Conservation (phyloP, 1,140 invertebrate genomes). For the Drosophila bifasciata region DNA sequence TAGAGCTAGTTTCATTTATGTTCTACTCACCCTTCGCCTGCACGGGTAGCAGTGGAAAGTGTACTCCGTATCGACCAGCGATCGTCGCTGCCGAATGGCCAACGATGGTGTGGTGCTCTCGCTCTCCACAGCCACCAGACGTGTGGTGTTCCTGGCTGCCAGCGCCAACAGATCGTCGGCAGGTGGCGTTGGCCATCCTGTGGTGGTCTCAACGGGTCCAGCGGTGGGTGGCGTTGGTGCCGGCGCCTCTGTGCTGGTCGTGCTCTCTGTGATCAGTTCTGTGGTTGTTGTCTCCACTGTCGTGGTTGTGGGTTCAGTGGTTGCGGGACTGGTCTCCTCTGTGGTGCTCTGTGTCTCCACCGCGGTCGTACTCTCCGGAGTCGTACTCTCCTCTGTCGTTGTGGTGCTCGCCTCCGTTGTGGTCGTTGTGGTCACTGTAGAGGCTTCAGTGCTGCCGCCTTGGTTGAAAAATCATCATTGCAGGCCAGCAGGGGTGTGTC, state of each 20-base stretch:
- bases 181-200: constrained; percentile 66
- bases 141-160: constrained; percentile 26
- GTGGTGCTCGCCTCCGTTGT: constrained; percentile 36
- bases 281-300: constrained; percentile 18
- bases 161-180: constrained; percentile 38
- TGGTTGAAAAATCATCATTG: constrained; percentile 73
- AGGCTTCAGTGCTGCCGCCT: constrained; percentile 62
- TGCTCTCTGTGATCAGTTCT: constrained; percentile 30
- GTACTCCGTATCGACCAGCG: constrained; percentile 30
- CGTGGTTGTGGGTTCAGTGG: constrained; percentile 26
- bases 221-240: constrained; percentile 65
- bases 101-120: constrained; percentile 18
- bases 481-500: constrained; percentile 63
- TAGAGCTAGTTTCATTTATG: neutral
- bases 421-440: constrained; percentile 59
- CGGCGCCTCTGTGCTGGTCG: constrained; percentile 48
- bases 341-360: constrained; percentile 4
- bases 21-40: constrained; percentile 38
- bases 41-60: constrained; percentile 73
- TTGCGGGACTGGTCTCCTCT: constrained; percentile 6
- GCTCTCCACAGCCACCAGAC: constrained; percentile 10
- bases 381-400: constrained; percentile 12
- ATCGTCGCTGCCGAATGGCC: constrained; percentile 55
- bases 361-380: constrained; percentile 5
- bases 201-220: constrained; percentile 60